These are phyloP conservation scores for Megalurothrips usitatus DNA, from an alignment of 2,888 invertebrate genomes.

Conservation along the genomic window DNA sequence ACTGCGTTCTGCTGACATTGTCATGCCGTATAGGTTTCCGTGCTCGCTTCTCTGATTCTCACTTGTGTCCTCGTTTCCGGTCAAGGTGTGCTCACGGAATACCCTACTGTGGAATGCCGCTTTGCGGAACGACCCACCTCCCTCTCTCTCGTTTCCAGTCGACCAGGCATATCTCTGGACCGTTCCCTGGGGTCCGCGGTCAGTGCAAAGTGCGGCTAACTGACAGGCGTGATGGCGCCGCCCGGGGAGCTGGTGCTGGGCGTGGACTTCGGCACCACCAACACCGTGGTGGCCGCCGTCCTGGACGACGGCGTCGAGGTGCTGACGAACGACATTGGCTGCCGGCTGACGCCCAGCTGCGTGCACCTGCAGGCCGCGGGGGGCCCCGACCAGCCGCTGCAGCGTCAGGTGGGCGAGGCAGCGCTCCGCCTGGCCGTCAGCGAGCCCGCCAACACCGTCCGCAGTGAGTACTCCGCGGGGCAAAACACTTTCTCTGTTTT, in stretches of 20 bases:
- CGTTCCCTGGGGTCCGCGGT: too few relatives aligned
- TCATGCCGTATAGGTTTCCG: too few relatives aligned
- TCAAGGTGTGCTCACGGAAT: too few relatives aligned
- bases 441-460: neutral
- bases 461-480: neutral
- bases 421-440: neutral
- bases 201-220: too few relatives aligned
- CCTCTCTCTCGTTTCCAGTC: too few relatives aligned
- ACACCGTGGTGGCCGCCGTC: neutral
- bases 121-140: too few relatives aligned
- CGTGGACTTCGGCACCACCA: constrained; percentile 10
- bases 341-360: neutral
- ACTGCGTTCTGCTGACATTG: too few relatives aligned
- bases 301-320: neutral
- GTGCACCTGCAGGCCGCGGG: neutral
- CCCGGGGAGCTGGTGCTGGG: neutral
- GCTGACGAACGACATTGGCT: neutral
- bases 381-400: neutral
- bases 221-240: neutral
- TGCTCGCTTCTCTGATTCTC: too few relatives aligned
- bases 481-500: too few relatives aligned
- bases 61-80: too few relatives aligned
- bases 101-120: too few relatives aligned
- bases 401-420: neutral
- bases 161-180: too few relatives aligned